Conservation (phyloP, 2,113 vertebrate genomes). For the Falcunculus frontatus region DNA sequence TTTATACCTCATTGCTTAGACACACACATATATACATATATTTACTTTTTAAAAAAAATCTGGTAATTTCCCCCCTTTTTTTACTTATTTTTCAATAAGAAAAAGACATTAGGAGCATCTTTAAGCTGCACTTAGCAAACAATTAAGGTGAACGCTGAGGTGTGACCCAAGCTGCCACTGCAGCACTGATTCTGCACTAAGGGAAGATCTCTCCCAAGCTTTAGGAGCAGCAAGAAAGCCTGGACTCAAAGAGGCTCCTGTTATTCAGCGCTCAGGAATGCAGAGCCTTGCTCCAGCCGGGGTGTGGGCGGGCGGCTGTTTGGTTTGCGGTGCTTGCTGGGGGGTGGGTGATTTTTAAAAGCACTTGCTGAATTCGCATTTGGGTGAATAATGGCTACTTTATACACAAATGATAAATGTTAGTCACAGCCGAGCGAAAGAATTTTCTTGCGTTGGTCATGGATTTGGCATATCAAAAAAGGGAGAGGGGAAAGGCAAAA, state of each 20-base stretch:
- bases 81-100: background rate
- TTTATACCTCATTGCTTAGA: background rate
- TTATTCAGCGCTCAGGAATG: conserved; percentile 78
- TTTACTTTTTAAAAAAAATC: background rate
- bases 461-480: conserved; percentile 45
- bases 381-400: conserved; percentile 73
- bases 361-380: conserved; percentile 73
- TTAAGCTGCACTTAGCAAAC: fast-evolving
- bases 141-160: fast-evolving
- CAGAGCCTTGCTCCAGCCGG: conserved; percentile 57
- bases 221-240: background rate
- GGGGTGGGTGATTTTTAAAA: conserved; percentile 67
- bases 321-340: conserved; percentile 73
- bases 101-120: background rate
- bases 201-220: background rate
- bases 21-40: fast-evolving
- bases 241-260: background rate
- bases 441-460: conserved; percentile 35
- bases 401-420: conserved; percentile 66
- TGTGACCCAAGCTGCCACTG: background rate
- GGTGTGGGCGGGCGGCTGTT: conserved; percentile 77
- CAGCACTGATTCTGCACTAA: background rate
- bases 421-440: conserved; percentile 55
- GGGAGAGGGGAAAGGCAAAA: background rate
- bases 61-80: background rate